A percentile compares a stretch with the other conserved stretches of the same genome.
phyloP scores from a whole-genome alignment of 2,888 invertebrate species.

The Acrocera orbiculus region DNA sequence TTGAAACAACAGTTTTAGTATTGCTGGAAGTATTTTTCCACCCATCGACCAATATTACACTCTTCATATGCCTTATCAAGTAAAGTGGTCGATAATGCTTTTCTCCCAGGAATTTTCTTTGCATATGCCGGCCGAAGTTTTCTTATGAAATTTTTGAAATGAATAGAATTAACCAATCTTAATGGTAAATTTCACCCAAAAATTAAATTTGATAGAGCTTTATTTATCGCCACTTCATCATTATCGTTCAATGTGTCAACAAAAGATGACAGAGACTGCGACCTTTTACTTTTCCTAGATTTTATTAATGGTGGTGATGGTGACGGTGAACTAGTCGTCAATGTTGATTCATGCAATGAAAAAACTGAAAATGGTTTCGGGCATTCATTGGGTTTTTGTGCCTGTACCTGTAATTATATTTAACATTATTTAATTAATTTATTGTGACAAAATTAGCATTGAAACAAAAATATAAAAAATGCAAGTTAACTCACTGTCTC shows the following conservation, averaged over 20 bases:
- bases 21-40: conserved; percentile 11
- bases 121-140: neutral
- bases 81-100: conserved; percentile 1
- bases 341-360: too few species aligned
- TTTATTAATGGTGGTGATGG: too few species aligned
- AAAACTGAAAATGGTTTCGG: too few species aligned
- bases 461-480: too few species aligned
- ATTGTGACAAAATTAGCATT: too few species aligned
- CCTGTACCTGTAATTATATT: too few species aligned
- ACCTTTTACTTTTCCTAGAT: too few species aligned
- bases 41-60: conserved; percentile 11
- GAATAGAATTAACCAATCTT: neutral
- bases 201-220: neutral
- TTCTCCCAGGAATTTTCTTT: neutral
- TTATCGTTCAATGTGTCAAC: neutral
- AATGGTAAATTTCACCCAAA: neutral
- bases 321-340: too few species aligned
- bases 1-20: conserved; percentile 7
- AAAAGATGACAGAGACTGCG: too few species aligned
- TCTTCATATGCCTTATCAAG: conserved; percentile 4
- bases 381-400: too few species aligned
- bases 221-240: neutral
- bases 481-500: too few species aligned
- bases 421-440: too few species aligned
- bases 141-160: neutral